Percentiles rank a stretch among this genome's conserved stretches.
Conservation (phyloP, 2,797 vertebrate species). For the Rhadinocentrus ornatus region DNA sequence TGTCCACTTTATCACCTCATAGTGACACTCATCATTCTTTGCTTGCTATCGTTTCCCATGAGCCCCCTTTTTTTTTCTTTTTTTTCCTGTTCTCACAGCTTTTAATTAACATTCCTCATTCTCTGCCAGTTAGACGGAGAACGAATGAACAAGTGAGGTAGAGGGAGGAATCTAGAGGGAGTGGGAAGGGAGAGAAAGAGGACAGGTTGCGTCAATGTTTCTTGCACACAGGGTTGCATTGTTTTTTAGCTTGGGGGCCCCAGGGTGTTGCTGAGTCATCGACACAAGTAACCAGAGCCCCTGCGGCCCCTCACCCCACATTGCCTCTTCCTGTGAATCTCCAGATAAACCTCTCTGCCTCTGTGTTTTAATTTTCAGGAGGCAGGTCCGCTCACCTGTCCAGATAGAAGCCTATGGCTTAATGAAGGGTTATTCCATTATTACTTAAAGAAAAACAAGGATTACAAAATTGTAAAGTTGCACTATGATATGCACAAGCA, state of each 20-base stretch:
- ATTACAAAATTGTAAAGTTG: constrained; percentile 11
- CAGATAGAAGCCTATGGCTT: background rate
- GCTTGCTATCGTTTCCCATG: constrained; percentile 16
- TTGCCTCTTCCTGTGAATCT: constrained; percentile 46
- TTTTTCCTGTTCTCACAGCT: constrained; percentile 57
- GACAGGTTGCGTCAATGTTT: constrained; percentile 76
- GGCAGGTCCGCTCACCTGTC: constrained; percentile 29
- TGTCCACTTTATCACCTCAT: constrained; percentile 29
- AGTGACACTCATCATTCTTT: constrained; percentile 20
- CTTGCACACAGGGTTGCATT: constrained; percentile 75
- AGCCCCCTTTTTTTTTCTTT: constrained; percentile 23
- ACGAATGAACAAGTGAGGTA: constrained; percentile 58
- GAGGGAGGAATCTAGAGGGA: constrained; percentile 39
- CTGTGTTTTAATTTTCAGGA: constrained; percentile 14
- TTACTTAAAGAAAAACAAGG: constrained; percentile 2
- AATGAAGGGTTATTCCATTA: background rate
- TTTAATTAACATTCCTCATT: constrained; percentile 82
- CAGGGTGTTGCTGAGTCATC: constrained; percentile 67
- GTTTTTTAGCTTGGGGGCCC: constrained; percentile 63
- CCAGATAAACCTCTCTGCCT: constrained; percentile 21
- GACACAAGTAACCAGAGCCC: constrained; percentile 70
- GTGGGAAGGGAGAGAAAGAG: constrained; percentile 42
- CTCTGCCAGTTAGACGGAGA: constrained; percentile 63
- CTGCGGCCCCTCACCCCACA: constrained; percentile 17
- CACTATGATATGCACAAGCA: constrained; percentile 1